Evolutionary conservation across 2,113 vertebrate genomes (phyloP), one percentile per base, ranked within the genome.

Genomic region (Chinchilla lanigera): DNA sequence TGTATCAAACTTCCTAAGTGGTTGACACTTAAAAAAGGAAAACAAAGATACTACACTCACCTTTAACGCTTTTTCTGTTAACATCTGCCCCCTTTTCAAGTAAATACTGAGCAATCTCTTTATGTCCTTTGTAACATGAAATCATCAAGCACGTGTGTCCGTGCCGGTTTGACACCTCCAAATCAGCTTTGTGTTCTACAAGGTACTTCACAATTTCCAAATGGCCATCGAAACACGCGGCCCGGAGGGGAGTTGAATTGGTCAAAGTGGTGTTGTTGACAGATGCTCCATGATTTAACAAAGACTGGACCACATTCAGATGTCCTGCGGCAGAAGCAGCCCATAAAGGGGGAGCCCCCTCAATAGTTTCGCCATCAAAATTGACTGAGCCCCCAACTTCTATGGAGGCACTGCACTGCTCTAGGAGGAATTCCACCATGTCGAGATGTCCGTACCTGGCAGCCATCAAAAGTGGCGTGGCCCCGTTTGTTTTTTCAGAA

Each of bases 91-190:
- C 99, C 93, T 99, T 99, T 98, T 99, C 99, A 97, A 99, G 99
- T 93, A 99, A 98, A 98, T 99, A 99, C 98, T 99, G 99, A 4
- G 99, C 99, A 38, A 99, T 99, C 96, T 99, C 99, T 96, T 99
- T 99, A 98, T 99, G 99, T 78, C 99, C 99, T 97, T 99, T 99
- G 98, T 99, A 99, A 97, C 99, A 99, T 5, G 99, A 99, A 94
- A 99, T 99, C 99, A 99, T 99, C 84, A 99, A 98, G 98, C 99
- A 99, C 0, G 99, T 99, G 97, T 99, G 99, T 0, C 99, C 99
- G 1, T 99, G 99, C 58, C 99, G 99, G 98, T 99, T 99, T 24
- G 99, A 99, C 82, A 99, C 99, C 97, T 99, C 99, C 98, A 99
- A 90, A 95, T 99, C 99, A 54, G 99, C 99, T 97, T 99, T 99